Evolutionary conservation across 2,888 invertebrate species (phyloP).

Genomic region (Chalcis sispes): DNA sequence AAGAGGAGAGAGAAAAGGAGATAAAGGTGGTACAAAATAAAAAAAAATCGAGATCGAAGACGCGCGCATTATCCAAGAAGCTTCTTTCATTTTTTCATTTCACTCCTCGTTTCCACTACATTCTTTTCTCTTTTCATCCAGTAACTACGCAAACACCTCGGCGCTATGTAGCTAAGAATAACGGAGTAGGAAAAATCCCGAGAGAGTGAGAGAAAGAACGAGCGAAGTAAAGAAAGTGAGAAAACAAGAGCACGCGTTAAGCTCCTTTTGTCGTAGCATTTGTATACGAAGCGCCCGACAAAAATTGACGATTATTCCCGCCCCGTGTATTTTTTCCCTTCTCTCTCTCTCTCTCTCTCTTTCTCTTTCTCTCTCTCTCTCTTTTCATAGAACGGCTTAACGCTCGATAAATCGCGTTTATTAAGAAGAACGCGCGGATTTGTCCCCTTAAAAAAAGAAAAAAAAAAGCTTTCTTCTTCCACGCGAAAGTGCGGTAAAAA

Average conservation of each 20-base stretch:
- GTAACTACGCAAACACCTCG: not conserved
- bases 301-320: conserved; percentile 53
- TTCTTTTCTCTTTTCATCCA: conserved; percentile 40
- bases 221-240: not conserved
- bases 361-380: conserved; percentile 19
- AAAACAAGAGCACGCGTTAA: conserved; percentile 29
- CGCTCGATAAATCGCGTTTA: conserved; percentile 53
- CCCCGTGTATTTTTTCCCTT: not conserved
- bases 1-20: not conserved
- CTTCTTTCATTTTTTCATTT: not conserved
- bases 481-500: too few relatives aligned
- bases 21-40: not conserved
- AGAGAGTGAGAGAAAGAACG: not conserved
- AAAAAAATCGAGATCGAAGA: conserved; percentile 13
- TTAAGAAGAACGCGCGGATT: conserved; percentile 24
- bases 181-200: conserved; percentile 27
- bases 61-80: not conserved
- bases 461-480: not conserved
- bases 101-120: conserved; percentile 28
- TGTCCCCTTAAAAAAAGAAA: not conserved
- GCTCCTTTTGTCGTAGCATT: not conserved
- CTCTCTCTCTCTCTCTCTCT: not conserved
- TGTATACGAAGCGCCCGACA: not conserved
- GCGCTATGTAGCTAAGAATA: conserved; percentile 31
- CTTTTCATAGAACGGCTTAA: conserved; percentile 39